Evolutionary conservation across 2,113 vertebrate species (phyloP).

Genomic region (Alaudala cheleensis): DNA sequence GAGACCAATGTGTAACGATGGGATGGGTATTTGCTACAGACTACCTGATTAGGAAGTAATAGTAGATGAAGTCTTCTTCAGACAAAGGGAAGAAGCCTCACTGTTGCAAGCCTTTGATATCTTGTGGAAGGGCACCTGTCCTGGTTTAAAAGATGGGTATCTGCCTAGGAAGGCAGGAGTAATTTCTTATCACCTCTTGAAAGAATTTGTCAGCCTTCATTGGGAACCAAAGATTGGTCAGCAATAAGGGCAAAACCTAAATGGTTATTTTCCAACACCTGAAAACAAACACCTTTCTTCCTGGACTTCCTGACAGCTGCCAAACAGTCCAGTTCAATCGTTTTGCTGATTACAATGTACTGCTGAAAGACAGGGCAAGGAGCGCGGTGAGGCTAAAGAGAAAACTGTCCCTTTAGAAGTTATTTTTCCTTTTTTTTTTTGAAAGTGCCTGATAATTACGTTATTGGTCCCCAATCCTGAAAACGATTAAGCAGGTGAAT

Average conservation of each 20-base stretch:
- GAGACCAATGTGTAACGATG: background rate
- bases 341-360: background rate
- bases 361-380: background rate
- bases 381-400: background rate
- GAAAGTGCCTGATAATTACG: background rate
- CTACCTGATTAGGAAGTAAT: background rate
- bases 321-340: background rate
- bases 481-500: background rate
- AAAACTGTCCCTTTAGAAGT: background rate
- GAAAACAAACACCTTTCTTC: background rate
- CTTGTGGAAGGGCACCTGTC: background rate
- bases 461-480: background rate
- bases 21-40: background rate
- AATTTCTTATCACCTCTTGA: background rate
- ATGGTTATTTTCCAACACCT: background rate
- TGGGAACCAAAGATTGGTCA: background rate
- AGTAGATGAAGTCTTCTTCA: background rate
- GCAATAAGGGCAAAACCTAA: background rate
- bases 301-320: background rate
- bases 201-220: background rate
- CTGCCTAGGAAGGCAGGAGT: background rate
- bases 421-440: background rate
- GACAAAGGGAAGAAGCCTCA: background rate
- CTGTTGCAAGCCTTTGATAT: background rate
- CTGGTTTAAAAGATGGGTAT: background rate